Evolutionary conservation across 2,888 invertebrate genomes (phyloP), one percentile per base, ranked within the genome.

Genomic region (Stenichneumon culpator): DNA sequence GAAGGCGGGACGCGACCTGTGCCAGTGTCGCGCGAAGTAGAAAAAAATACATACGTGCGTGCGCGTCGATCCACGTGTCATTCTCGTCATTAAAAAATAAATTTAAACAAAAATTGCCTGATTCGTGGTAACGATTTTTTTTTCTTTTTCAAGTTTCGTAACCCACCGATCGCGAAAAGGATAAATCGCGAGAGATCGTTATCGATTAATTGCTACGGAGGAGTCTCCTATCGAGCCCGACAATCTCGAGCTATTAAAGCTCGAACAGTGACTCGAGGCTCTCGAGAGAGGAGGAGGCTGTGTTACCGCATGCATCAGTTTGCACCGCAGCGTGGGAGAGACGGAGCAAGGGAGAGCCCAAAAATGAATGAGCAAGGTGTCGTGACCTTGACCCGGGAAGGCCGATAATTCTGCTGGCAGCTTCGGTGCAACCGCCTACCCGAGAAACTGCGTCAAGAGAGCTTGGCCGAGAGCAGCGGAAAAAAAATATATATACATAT

Each of bases 311-410:
- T 57, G 57, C 57, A 11, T 57, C 25, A 25, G 57, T 14, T 57
- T 14, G 11, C 11, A 1, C 4, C 57, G 57, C 22, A 25, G 57
- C 57, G 57, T 22, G 22, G 19, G 77, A 47, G 70, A 25, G 67
- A 54, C 32, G 60, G 75, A 75, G 19, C 32, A 5, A 28, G 28
- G 28, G 70, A 75, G 74, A 82, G 75, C 75, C 79, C 79, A 72
- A 68, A 82, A 82, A 82, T 82, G 79, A 73, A 82, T 85, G 79
- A 70, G 65, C 82, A 82, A 77, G 75, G 79, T 84, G 82, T 79
- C 85, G 77, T 80, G 72, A 78, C 79, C 78, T 88, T 84, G 87
- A 86, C 88, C 86, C 65, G 69, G 63, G 81, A 78, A 81, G 77
- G 44, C 78, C 81, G 78, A 81, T 81, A 78, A 84, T 81, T 84